These are phyloP conservation scores for Gasteruption jaculator DNA, from an alignment of 2,888 invertebrate species.

Conservation along the genomic window DNA sequence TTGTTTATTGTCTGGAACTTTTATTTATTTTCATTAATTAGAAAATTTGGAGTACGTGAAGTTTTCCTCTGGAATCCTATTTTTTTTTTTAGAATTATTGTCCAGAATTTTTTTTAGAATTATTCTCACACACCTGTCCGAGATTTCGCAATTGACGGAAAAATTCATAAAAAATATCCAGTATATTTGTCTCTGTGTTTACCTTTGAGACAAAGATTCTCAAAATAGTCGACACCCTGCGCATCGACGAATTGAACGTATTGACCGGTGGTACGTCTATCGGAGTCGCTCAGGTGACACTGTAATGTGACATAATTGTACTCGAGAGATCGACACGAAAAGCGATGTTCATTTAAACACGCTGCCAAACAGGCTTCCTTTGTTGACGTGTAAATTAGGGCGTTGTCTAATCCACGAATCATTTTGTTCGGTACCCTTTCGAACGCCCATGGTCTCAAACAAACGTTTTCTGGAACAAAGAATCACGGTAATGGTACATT, in stretches of 20 bases:
- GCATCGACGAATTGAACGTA: conserved; percentile 88
- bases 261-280: conserved; percentile 81
- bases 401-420: conserved; percentile 85
- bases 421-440: conserved; percentile 91
- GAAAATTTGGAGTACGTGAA: too few relatives aligned
- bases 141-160: too few relatives aligned
- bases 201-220: conserved; percentile 87
- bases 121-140: too few relatives aligned
- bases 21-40: too few relatives aligned
- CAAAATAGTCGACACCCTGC: conserved; percentile 79
- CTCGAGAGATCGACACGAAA: conserved; percentile 86
- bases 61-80: too few relatives aligned
- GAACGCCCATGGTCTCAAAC: conserved; percentile 88
- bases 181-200: too few relatives aligned
- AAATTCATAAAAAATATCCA: too few relatives aligned
- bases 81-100: conserved; percentile 3
- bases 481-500: too few relatives aligned
- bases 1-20: too few relatives aligned
- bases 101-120: too few relatives aligned
- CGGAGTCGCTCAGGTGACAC: conserved; percentile 86
- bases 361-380: conserved; percentile 92
- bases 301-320: conserved; percentile 91
- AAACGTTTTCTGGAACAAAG: conserved; percentile 85
- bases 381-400: conserved; percentile 87
- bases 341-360: conserved; percentile 89